Evolutionary conservation across 2,113 vertebrate genomes (phyloP).

Genomic region (Clarias batrachus): DNA sequence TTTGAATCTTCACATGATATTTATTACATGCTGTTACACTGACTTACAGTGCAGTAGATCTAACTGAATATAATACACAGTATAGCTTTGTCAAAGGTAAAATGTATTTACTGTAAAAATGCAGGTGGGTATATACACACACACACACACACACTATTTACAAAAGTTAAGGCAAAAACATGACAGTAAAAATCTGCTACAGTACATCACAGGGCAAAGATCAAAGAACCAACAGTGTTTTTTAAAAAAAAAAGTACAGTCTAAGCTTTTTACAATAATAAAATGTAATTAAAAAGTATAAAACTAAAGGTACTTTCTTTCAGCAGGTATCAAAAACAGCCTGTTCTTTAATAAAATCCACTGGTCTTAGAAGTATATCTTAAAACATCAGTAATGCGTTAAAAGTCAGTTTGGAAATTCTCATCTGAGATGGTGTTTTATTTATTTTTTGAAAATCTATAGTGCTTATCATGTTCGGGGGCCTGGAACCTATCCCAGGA

Average conservation of each 20-base stretch:
- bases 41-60: background rate
- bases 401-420: background rate
- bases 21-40: background rate
- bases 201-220: constrained; percentile 61
- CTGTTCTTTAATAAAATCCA: constrained; percentile 37
- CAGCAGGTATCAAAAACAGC: constrained; percentile 66
- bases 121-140: constrained; percentile 58
- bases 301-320: constrained; percentile 64
- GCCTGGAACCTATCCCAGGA: too few relatives aligned
- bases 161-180: constrained; percentile 64
- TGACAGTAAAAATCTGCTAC: constrained; percentile 58
- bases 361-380: background rate
- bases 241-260: constrained; percentile 71
- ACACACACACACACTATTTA: constrained; percentile 77
- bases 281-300: constrained; percentile 51
- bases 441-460: too few relatives aligned
- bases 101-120: constrained; percentile 70
- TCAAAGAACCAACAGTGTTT: background rate
- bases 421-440: background rate
- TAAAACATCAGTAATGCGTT: background rate
- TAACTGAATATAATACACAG: background rate
- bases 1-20: background rate
- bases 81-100: constrained; percentile 60
- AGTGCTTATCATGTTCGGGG: too few relatives aligned
- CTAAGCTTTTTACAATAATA: constrained; percentile 65